Conservation (phyloP, 2,113 vertebrate genomes). For the Notarius quadriscutis region DNA sequence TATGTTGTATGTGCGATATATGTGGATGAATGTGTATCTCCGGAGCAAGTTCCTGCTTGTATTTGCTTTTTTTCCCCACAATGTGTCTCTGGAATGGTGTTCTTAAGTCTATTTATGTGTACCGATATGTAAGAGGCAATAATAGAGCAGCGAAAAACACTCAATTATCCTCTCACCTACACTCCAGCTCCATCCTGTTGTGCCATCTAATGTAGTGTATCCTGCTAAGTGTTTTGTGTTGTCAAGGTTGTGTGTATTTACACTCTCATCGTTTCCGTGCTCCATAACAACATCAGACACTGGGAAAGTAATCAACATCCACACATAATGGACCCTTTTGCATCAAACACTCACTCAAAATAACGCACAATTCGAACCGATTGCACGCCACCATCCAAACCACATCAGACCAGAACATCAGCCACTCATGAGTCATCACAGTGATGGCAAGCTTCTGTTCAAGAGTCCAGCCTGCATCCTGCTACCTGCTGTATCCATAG, state of each 20-base stretch:
- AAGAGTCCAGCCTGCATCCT: neutral
- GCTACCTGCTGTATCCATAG: slow-evolving; percentile 1
- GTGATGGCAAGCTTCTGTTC: neutral
- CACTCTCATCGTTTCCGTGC: neutral
- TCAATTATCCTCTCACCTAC: neutral
- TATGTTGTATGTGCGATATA: neutral
- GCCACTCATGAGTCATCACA: neutral
- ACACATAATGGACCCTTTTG: neutral
- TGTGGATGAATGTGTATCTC: neutral
- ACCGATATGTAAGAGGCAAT: neutral
- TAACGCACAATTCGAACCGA: neutral
- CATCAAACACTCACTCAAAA: slow-evolving; percentile 1
- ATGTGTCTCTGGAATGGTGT: neutral
- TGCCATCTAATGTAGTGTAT: neutral
- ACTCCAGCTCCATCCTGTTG: slow-evolving; percentile 9
- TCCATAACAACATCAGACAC: slow-evolving; percentile 13
- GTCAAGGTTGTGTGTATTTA: slow-evolving; percentile 3
- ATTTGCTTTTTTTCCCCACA: neutral
- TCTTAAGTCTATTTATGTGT: neutral
- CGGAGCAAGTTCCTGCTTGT: neutral
- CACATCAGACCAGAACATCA: neutral
- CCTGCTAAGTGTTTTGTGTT: slow-evolving; percentile 33
- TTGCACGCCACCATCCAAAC: neutral
- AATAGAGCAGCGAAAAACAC: neutral
- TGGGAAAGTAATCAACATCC: slow-evolving; percentile 42